Evolutionary conservation across 2,888 invertebrate species (phyloP), one percentile per base, ranked within the genome.

Genomic region (Pachymerium ferrugineum): DNA sequence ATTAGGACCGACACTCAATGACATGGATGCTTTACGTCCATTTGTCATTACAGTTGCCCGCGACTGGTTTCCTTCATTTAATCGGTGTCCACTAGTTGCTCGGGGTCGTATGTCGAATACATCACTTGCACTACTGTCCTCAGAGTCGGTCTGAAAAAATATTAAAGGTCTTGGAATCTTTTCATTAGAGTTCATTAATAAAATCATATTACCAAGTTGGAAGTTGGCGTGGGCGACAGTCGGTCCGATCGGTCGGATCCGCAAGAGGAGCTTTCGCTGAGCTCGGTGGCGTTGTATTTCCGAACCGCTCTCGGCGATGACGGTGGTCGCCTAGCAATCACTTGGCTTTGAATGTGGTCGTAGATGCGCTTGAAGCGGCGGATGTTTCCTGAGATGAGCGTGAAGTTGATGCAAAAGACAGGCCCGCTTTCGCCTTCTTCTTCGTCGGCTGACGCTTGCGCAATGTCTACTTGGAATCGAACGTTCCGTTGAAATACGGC

Each of bases 401-500:
- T 95, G 82, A 97, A 97, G 3, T 96, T 97, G 78, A 97, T 91
- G 73, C 96, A 97, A 82, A 92, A 97, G 75, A 96, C 84, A 78
- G 72, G 29, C 54, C 71, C 54, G 31, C 70, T 67, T 19, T 73
- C 73, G 25, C 73, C 74, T 85, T 72, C 28, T 81, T 89, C 89
- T 22, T 89, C 89, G 22, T 89, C 87, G 78, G 85, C 79, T 81
- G 86, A 80, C 76, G 83, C 82, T 73, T 82, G 80, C 68, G 83
- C 81, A 75, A 84, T 83, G 79, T 84, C 83, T 74, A 83, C 83
- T 87, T 97, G 97, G 85, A 97, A 96, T 77, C 96, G 87, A 29
- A 97, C 96, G 84, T 97, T 97, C 78, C 97, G 86, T 80, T 97
- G 95, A 83, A 97, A 97, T 93, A 97, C 94, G 76, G 94, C 94